Conservation (phyloP, 2,888 invertebrate species). For the Pachydiplax longipennis region DNA sequence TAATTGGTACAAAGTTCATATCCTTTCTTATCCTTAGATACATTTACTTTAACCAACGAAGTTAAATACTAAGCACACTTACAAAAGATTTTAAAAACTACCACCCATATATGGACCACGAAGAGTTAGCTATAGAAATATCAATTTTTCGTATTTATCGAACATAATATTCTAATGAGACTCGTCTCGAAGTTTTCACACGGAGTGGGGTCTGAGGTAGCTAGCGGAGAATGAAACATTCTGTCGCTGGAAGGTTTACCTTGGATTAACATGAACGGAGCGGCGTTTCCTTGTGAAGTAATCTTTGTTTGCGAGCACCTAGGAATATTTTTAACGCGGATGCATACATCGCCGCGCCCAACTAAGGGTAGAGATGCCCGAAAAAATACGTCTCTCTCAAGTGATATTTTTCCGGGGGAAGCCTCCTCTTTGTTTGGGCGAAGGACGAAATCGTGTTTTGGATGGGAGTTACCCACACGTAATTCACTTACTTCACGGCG, state of each 20-base stretch:
- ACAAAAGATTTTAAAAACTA: too few species aligned
- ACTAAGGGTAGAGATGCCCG: not conserved
- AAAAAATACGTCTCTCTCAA: not conserved
- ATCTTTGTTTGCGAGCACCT: not conserved
- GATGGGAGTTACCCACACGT: slow-evolving; percentile 13
- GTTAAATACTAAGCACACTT: too few species aligned
- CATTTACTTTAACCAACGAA: too few species aligned
- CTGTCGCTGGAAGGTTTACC: not conserved
- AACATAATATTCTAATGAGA: too few species aligned
- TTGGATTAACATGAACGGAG: not conserved
- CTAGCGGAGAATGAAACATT: too few species aligned
- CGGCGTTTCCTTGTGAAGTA: not conserved
- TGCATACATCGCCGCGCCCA: not conserved
- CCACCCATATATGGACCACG: too few species aligned
- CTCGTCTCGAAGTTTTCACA: too few species aligned
- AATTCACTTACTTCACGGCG: slow-evolving; percentile 15
- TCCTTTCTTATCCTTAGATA: too few species aligned
- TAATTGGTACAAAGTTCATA: too few species aligned
- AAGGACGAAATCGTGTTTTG: not conserved
- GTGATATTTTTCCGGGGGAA: not conserved
- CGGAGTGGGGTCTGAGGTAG: too few species aligned
- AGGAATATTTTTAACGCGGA: not conserved
- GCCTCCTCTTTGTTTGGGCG: not conserved
- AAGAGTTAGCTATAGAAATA: too few species aligned
- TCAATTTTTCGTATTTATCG: too few species aligned